A percentile compares a stretch with the other conserved stretches of the same genome.
These are phyloP conservation scores for Ctenicera cuprea DNA, from an alignment of 2,888 invertebrate species.

Conservation along the genomic window DNA sequence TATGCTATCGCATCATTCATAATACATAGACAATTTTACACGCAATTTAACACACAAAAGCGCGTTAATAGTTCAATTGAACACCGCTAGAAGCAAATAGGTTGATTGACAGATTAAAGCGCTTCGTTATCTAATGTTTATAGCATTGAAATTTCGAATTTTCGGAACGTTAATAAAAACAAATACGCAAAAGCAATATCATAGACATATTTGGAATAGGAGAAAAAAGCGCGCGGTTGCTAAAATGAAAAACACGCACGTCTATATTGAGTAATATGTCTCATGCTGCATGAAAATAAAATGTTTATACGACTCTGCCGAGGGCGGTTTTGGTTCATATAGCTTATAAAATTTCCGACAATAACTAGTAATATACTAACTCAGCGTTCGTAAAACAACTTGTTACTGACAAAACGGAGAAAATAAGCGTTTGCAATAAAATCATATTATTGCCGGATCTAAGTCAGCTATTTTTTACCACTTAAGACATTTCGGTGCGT, in stretches of 20 bases:
- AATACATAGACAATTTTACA: slow-evolving; percentile 29
- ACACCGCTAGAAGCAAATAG: slow-evolving; percentile 37
- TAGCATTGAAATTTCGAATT: not conserved
- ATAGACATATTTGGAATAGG: slow-evolving; percentile 20
- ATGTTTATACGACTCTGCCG: slow-evolving; percentile 66
- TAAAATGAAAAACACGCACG: slow-evolving; percentile 54
- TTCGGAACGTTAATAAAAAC: slow-evolving; percentile 20
- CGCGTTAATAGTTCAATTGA: slow-evolving; percentile 40
- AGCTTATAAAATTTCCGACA: slow-evolving; percentile 67
- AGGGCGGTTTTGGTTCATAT: slow-evolving; percentile 65
- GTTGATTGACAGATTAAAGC: slow-evolving; percentile 20
- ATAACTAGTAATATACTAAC: slow-evolving; percentile 62
- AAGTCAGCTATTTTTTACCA: not conserved
- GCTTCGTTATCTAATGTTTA: no score
- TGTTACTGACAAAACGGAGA: slow-evolving; percentile 16
- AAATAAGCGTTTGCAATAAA: slow-evolving; percentile 11
- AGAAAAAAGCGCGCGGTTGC: slow-evolving; percentile 33
- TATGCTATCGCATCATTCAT: slow-evolving; percentile 18
- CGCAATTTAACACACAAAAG: slow-evolving; percentile 44
- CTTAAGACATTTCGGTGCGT: not conserved
- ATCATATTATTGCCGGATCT: not conserved
- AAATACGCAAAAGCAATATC: slow-evolving; percentile 36
- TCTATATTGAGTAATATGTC: slow-evolving; percentile 57
- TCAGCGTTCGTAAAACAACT: slow-evolving; percentile 41
- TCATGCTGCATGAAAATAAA: slow-evolving; percentile 63